These are phyloP conservation scores for Megalopta genalis DNA, from an alignment of 1,140 invertebrate genomes.

Conservation along the genomic window DNA sequence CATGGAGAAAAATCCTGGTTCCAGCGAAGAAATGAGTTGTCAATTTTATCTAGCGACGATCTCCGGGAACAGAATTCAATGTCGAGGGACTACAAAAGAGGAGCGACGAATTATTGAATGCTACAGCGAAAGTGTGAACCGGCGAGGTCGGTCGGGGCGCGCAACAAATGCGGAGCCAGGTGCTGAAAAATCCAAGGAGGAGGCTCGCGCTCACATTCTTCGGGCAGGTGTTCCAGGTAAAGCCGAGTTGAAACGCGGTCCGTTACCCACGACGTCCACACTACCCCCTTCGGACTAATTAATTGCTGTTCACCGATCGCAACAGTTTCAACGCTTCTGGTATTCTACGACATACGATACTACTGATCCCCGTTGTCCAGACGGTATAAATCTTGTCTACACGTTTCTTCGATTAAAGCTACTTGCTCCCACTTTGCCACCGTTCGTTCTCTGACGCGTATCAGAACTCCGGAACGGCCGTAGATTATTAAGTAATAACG, in stretches of 20 bases:
- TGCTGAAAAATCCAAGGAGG: conserved; percentile 35
- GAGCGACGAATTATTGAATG: conserved; percentile 39
- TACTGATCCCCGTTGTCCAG: background rate
- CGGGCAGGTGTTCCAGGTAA: conserved; percentile 39
- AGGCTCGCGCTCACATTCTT: conserved; percentile 21
- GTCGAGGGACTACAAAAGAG: conserved; percentile 11
- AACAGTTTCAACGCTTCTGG: conserved; percentile 41
- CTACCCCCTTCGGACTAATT: conserved; percentile 39
- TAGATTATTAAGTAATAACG: background rate
- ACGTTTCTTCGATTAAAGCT: conserved; percentile 11
- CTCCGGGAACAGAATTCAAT: background rate
- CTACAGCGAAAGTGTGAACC: conserved; percentile 45
- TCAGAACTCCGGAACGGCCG: background rate
- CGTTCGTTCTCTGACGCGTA: background rate
- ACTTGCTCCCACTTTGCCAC: background rate
- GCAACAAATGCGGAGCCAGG: conserved; percentile 39
- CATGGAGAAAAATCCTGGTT: too few relatives aligned
- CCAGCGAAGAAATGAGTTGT: conserved; percentile 10
- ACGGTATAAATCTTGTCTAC: conserved; percentile 8
- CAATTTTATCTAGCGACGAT: conserved; percentile 24
- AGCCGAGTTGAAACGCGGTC: conserved; percentile 26
- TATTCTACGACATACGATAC: conserved; percentile 27
- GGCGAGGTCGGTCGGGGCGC: conserved; percentile 1
- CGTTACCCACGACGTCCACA: conserved; percentile 14
- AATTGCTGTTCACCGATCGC: conserved; percentile 53